Evolutionary conservation across 2,888 invertebrate genomes (phyloP), one percentile per base, ranked within the genome.

Genomic region (Acanthosepion pharaonis): DNA sequence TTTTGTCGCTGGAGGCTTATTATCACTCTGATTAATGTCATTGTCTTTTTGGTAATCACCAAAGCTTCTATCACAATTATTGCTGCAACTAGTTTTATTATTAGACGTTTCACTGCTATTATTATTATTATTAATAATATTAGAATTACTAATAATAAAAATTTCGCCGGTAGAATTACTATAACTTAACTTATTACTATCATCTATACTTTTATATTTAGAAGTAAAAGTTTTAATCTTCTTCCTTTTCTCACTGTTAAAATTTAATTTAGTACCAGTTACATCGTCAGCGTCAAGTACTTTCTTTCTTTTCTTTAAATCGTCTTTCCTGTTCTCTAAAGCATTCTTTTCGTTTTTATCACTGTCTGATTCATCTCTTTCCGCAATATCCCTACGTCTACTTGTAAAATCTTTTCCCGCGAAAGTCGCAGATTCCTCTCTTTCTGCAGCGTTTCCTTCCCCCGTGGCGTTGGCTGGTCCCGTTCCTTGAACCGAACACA

Each of bases 291-390:
- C 5, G 9, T 15, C 15, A n/a, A 78, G 33, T 9, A 5, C 33
- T 78, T 78, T 78, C 4, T 11, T 11, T n/a, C 15, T 23, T 8
- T n/a, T 15, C n/a, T n/a, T 18, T 78, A 5, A 3, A 11, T 78
- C 78, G 0, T 33, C 33, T 78, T 78, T 33, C 78, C 15, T 15
- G 33, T 2, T 78, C 33, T 23, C 78, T 3, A 33, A 11, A 33
- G n/a, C 33, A 0, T 78, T n/a, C n/a, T 33, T 23, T 0, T n/a
- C 78, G 20, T 42, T 42, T 42, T 42, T 42, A 1, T 93, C 94
- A 91, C 94, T 94, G 94, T 91, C 94, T 94, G 94, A 92, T 94
- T 6, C 94, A 28, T 53, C 53, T 64, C 64, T 53, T 78, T 91
- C n/a, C 11, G 51, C 28, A 91, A 64, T 20, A 51, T 64, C n/a